Evolutionary conservation across 2,888 invertebrate genomes (phyloP).

Genomic region (Ceraclea dissimilis): DNA sequence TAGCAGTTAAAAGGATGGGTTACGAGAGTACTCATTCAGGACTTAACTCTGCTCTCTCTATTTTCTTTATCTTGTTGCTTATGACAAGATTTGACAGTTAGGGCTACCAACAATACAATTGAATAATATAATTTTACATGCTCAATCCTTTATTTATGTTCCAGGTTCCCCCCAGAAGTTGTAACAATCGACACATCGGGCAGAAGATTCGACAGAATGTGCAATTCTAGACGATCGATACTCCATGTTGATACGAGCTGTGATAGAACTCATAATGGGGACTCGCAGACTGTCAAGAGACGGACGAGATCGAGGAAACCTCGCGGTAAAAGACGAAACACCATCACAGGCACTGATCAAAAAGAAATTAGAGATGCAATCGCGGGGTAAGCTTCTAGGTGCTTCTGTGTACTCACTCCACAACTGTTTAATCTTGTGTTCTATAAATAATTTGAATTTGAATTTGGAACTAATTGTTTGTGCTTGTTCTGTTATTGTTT

Average conservation of each 20-base stretch:
- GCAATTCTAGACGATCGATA: conserved; percentile 75
- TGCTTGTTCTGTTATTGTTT: no score
- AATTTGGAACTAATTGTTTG: no score
- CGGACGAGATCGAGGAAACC: conserved; percentile 67
- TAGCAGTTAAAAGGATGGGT: no score
- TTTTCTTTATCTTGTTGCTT: no score
- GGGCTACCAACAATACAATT: no score
- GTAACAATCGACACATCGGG: conserved; percentile 87
- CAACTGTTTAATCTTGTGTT: conserved; percentile 9
- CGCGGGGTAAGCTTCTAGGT: conserved; percentile 66
- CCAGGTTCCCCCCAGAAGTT: conserved; percentile 79
- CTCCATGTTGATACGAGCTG: conserved; percentile 46
- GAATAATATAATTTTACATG: not conserved
- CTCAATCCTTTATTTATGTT: conserved; percentile 40
- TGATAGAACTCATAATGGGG: conserved; percentile 35
- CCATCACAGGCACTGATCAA: conserved; percentile 84
- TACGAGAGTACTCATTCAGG: no score
- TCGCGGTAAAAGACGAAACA: conserved; percentile 79
- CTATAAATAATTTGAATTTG: no score
- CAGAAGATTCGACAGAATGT: conserved; percentile 82
- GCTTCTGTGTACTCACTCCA: conserved; percentile 29
- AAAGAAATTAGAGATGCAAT: conserved; percentile 82
- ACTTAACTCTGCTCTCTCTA: no score
- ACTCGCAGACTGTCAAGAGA: conserved; percentile 59
- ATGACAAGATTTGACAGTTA: no score